Evolutionary conservation across 2,113 vertebrate genomes (phyloP).

Genomic region (Larimichthys polyactis): DNA sequence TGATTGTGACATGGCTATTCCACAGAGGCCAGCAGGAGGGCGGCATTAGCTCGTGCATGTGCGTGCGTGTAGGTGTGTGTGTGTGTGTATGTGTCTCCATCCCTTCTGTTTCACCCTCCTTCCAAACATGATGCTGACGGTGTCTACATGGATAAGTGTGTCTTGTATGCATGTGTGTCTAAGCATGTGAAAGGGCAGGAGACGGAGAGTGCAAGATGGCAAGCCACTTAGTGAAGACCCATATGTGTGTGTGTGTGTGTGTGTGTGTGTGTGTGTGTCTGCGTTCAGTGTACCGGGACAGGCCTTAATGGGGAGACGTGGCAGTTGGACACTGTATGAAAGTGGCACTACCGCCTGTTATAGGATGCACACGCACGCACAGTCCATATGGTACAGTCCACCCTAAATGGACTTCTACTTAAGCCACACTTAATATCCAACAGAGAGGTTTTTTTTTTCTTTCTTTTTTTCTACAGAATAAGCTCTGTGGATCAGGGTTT

Average conservation of each 20-base stretch:
- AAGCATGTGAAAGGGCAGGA: conserved; percentile 34
- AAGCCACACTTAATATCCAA: conserved; percentile 28
- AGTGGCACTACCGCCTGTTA: conserved; percentile 32
- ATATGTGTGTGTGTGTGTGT: conserved; percentile 36
- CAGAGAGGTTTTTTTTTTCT: not conserved
- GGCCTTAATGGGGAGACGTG: conserved; percentile 61
- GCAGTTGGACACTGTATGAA: conserved; percentile 37
- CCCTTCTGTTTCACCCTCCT: conserved; percentile 33
- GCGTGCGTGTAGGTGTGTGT: conserved; percentile 19
- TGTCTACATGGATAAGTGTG: conserved; percentile 33
- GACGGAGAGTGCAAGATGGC: conserved; percentile 60
- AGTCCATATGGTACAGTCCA: conserved; percentile 34
- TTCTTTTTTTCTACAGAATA: not conserved
- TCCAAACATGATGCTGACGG: conserved; percentile 32
- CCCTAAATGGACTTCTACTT: conserved; percentile 28
- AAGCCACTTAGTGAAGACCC: conserved; percentile 63
- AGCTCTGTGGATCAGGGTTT: not conserved
- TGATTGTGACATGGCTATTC: conserved; percentile 83
- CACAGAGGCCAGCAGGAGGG: conserved; percentile 76
- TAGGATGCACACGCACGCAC: conserved; percentile 26
- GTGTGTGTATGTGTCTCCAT: conserved; percentile 32
- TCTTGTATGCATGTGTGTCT: conserved; percentile 40
- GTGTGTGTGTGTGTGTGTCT: conserved; percentile 47
- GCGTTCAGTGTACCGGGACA: conserved; percentile 48
- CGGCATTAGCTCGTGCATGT: conserved; percentile 70